A percentile compares a stretch with the other conserved stretches of the same genome.
Evolutionary conservation across 2,888 invertebrate species (phyloP).

Genomic region (Endotricha flammealis): DNA sequence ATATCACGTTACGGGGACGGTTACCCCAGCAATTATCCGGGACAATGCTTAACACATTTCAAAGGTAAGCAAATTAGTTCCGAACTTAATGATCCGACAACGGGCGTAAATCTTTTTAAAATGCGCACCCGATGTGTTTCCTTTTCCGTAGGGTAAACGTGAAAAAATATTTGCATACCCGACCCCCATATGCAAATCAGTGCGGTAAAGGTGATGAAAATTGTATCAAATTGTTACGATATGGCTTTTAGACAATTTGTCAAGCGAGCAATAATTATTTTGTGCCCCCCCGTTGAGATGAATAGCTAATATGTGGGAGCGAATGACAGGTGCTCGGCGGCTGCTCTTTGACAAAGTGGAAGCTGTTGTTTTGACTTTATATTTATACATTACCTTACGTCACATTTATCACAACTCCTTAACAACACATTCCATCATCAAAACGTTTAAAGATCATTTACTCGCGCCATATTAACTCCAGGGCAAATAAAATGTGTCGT

Average conservation of each 20-base stretch:
- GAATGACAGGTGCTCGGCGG: constrained; percentile 9
- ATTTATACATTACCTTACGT: no score
- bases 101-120: constrained; percentile 78
- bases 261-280: constrained; percentile 73
- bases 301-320: constrained; percentile 33
- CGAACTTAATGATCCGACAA: constrained; percentile 77
- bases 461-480: no score
- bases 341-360: constrained; percentile 4
- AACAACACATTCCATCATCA: no score
- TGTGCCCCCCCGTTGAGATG: constrained; percentile 43
- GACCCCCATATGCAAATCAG: constrained; percentile 73
- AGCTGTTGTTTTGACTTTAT: background rate
- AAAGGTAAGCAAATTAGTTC: constrained; percentile 79
- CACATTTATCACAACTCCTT: no score
- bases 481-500: no score
- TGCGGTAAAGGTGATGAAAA: constrained; percentile 67
- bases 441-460: no score
- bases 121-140: constrained; percentile 67
- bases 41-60: constrained; percentile 74
- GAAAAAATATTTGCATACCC: constrained; percentile 76
- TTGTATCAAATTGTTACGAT: constrained; percentile 76
- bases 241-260: constrained; percentile 73
- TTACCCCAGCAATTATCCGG: constrained; percentile 67
- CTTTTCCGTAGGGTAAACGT: constrained; percentile 63
- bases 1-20: constrained; percentile 66